Percentiles rank a stretch among this genome's conserved stretches.
These are phyloP conservation scores for Nematostella vectensis DNA, from an alignment of 92 coral and sea anemone genomes.

Conservation along the genomic window DNA sequence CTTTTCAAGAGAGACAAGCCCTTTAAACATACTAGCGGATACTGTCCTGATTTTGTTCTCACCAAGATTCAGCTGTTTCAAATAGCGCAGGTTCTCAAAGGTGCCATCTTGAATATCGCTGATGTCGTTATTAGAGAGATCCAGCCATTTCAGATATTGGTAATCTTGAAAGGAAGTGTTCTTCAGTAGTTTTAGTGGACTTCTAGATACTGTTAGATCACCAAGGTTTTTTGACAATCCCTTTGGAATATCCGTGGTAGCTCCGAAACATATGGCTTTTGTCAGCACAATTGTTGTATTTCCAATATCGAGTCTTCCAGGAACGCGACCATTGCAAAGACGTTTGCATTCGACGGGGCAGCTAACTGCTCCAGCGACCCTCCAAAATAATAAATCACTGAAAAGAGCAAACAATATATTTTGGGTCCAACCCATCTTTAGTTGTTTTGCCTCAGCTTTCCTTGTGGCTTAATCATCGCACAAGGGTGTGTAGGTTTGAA, in stretches of 20 bases:
- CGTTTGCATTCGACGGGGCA: no score
- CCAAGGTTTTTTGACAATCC: slow-evolving; percentile 10
- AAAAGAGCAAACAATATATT: no score
- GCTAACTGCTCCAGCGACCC: no score
- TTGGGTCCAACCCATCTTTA: no score
- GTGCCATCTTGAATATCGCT: slow-evolving; percentile 32
- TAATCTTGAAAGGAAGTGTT: slow-evolving; percentile 30
- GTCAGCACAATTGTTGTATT: slow-evolving; percentile 7
- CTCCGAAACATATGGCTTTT: slow-evolving; percentile 4
- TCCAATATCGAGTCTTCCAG: no score
- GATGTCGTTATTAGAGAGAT: slow-evolving; percentile 34
- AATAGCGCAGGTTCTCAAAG: slow-evolving; percentile 24
- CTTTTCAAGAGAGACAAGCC: slow-evolving; percentile 27
- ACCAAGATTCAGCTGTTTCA: slow-evolving; percentile 18
- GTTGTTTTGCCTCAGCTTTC: no score
- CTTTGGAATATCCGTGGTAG: slow-evolving; percentile 10
- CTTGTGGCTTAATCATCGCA: no score
- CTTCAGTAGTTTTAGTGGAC: slow-evolving; percentile 1
- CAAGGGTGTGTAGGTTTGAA: no score
- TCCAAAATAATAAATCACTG: no score
- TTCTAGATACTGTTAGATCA: slow-evolving; percentile 1
- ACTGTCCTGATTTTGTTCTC: slow-evolving; percentile 34
- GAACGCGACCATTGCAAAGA: no score
- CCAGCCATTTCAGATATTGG: slow-evolving; percentile 22
- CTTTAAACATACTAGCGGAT: slow-evolving; percentile 30